A percentile compares a stretch with the other conserved stretches of the same genome.
Evolutionary conservation across 1,140 invertebrate species (phyloP).

Genomic region (Pteromalus puparum): DNA sequence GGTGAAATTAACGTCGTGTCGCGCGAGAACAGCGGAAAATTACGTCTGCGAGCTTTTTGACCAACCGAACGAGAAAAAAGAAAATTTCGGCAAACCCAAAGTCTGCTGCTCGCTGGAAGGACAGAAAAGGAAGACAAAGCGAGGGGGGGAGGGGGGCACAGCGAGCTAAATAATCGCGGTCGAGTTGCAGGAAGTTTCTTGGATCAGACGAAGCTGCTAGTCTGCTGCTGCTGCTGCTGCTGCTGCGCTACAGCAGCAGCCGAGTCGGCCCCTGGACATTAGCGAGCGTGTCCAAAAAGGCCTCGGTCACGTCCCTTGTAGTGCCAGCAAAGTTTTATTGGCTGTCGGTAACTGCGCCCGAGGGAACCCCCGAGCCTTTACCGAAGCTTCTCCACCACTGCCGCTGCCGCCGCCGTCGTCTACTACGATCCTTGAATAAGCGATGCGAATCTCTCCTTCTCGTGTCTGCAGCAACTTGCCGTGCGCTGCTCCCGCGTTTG

Average conservation of each 20-base stretch:
- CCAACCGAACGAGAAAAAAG: not conserved
- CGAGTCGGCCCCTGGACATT: conserved; percentile 28
- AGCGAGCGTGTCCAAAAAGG: conserved; percentile 33
- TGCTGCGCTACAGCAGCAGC: not conserved
- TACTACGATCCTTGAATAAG: conserved; percentile 56
- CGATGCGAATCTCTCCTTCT: conserved; percentile 49
- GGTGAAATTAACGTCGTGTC: too few species aligned
- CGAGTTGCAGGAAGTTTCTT: not conserved
- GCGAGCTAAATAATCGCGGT: not conserved
- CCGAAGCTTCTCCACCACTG: conserved; percentile 49
- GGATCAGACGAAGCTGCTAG: not conserved
- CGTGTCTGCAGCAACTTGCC: not conserved
- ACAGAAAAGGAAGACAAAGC: not conserved
- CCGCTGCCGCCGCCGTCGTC: not conserved
- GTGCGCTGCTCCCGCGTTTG: not conserved
- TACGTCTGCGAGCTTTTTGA: not conserved
- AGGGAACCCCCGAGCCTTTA: conserved; percentile 33
- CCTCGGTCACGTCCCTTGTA: conserved; percentile 36
- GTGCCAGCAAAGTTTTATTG: conserved; percentile 60
- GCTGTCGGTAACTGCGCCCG: conserved; percentile 56
- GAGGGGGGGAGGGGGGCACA: not conserved
- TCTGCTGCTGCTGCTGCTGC: too few species aligned
- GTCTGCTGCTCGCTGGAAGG: not conserved
- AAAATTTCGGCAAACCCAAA: not conserved
- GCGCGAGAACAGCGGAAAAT: not conserved